These are phyloP conservation scores for Arion vulgaris DNA, from an alignment of 1,140 invertebrate genomes.

Conservation along the genomic window DNA sequence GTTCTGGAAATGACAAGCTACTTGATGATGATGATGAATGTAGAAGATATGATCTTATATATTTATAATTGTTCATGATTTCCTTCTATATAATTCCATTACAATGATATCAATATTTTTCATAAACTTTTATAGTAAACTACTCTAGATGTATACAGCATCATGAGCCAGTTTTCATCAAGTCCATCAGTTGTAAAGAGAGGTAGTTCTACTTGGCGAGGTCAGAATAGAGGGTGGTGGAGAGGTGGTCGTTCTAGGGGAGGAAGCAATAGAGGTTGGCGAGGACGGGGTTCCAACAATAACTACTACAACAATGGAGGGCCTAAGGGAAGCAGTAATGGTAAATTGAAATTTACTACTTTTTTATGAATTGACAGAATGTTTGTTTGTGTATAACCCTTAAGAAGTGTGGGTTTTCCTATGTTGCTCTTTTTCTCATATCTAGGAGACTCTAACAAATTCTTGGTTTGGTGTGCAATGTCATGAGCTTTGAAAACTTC, in stretches of 20 bases:
- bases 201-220: slow-evolving; percentile 30
- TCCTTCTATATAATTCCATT: too few species aligned
- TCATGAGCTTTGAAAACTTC: too few species aligned
- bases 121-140: neutral
- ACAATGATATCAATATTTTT: neutral
- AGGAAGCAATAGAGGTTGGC: slow-evolving; percentile 47
- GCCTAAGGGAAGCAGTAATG: slow-evolving; percentile 48
- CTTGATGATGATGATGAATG: too few species aligned
- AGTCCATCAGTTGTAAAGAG: neutral
- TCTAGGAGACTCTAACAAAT: too few species aligned
- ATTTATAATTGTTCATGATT: too few species aligned
- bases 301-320: slow-evolving; percentile 58
- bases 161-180: neutral
- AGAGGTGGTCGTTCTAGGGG: slow-evolving; percentile 42
- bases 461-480: too few species aligned
- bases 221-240: slow-evolving; percentile 47
- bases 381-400: neutral
- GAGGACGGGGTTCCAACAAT: slow-evolving; percentile 48
- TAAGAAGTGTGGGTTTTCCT: neutral
- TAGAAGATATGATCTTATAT: too few species aligned
- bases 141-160: neutral
- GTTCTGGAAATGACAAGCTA: too few species aligned
- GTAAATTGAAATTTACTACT: slow-evolving; percentile 5
- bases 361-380: neutral
- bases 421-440: neutral